Conservation (phyloP, 92 coral and sea anemone species). For the Galaxea fascicularis region DNA sequence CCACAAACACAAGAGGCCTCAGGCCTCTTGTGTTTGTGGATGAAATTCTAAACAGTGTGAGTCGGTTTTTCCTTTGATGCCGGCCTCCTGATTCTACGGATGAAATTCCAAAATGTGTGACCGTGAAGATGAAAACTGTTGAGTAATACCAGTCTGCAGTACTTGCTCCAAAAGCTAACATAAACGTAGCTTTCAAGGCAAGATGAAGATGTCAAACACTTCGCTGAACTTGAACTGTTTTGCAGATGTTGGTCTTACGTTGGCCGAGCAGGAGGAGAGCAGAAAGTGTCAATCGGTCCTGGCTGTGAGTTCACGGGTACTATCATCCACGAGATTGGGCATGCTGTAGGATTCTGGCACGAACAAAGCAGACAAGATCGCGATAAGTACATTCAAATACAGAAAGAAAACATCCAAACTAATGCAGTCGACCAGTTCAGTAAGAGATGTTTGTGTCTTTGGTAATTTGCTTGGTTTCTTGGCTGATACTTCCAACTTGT, state of each 20-base stretch:
- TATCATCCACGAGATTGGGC: constrained; percentile 98
- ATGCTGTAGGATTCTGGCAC: constrained; percentile 98
- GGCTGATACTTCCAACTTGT: neutral
- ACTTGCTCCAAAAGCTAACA: no score
- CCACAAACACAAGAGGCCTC: no score
- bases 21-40: no score
- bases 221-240: neutral
- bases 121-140: no score
- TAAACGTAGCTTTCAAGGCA: neutral
- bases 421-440: constrained; percentile 86
- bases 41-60: no score
- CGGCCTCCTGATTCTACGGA: no score
- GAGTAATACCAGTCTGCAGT: no score
- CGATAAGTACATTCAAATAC: constrained; percentile 84
- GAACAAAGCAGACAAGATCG: constrained; percentile 98
- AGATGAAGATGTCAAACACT: neutral
- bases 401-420: constrained; percentile 78
- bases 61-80: no score
- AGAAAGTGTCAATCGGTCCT: constrained; percentile 90
- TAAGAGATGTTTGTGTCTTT: constrained; percentile 53
- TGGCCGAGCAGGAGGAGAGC: constrained; percentile 90
- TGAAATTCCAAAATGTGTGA: no score
- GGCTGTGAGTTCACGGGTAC: constrained; percentile 98
- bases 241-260: constrained; percentile 98
- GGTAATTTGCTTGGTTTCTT: neutral